phyloP scores from a whole-genome alignment of 2,113 vertebrate genomes.

The Glareola pratincola region DNA sequence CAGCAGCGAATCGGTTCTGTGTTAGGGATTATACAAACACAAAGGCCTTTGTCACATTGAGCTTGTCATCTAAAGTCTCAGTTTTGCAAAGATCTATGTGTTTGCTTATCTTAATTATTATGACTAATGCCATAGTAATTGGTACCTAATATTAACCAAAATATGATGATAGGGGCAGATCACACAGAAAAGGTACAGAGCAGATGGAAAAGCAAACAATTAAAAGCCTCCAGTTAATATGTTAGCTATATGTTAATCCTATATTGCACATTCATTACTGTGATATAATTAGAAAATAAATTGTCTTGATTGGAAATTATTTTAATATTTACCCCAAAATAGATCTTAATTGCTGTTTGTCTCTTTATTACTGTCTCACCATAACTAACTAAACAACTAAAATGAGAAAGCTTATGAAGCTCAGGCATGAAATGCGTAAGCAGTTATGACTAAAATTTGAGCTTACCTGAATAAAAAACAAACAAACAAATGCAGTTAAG shows the following conservation, averaged over 20 bases:
- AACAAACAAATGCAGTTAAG: neutral
- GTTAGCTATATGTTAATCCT: neutral
- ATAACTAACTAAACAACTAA: neutral
- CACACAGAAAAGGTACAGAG: neutral
- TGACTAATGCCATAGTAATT: neutral
- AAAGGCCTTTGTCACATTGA: rapidly evolving
- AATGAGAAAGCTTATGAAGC: neutral
- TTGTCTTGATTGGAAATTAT: neutral
- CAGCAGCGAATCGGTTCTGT: rapidly evolving
- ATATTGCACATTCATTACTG: neutral
- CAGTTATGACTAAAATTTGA: neutral
- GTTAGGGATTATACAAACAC: neutral
- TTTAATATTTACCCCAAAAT: neutral
- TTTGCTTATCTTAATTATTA: neutral
- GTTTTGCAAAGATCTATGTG: neutral
- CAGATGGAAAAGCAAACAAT: neutral
- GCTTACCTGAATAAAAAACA: neutral
- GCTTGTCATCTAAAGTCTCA: neutral
- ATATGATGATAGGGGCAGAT: neutral
- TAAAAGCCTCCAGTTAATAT: neutral
- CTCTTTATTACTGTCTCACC: neutral
- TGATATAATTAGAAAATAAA: neutral
- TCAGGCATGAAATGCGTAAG: neutral
- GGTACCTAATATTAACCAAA: neutral
- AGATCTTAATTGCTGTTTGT: neutral